phyloP scores from a whole-genome alignment of 2,888 invertebrate genomes.

The Caenorhabditis japonica region DNA sequence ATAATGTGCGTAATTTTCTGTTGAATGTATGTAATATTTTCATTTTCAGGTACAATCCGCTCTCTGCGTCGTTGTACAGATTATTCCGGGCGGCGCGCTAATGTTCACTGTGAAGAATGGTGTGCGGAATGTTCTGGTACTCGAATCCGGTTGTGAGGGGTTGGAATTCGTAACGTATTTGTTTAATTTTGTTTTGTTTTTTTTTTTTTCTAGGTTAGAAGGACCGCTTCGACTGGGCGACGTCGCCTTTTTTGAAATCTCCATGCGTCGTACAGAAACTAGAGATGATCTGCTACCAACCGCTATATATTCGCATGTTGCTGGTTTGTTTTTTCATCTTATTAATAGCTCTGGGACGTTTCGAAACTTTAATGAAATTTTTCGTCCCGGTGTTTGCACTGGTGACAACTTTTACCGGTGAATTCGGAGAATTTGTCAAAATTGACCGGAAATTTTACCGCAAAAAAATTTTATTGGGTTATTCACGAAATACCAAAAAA shows the following conservation, averaged over 20 bases:
- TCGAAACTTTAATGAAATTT: no score
- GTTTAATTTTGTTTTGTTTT: no score
- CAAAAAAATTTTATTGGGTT: no score
- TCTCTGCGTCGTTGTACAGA: constrained; percentile 18
- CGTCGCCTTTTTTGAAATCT: constrained; percentile 28
- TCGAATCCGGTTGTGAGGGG: no score
- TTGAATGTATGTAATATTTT: no score
- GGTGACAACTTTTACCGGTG: no score
- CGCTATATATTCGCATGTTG: constrained; percentile 32
- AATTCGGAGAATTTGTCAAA: no score
- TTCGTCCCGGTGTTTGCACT: no score
- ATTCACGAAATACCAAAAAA: no score
- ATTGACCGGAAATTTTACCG: neutral
- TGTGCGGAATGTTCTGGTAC: constrained; percentile 1
- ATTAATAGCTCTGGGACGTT: no score
- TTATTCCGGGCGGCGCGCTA: neutral
- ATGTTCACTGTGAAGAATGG: constrained; percentile 9
- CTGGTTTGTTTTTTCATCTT: constrained; percentile 10
- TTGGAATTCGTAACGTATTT: no score
- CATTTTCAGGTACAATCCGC: neutral
- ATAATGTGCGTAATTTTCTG: neutral
- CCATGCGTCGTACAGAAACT: constrained; percentile 4
- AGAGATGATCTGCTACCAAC: constrained; percentile 8
- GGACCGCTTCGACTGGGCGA: constrained; percentile 13
- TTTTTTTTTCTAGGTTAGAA: neutral